phyloP scores from a whole-genome alignment of 2,797 vertebrate species.

The Acanthopagrus latus region DNA sequence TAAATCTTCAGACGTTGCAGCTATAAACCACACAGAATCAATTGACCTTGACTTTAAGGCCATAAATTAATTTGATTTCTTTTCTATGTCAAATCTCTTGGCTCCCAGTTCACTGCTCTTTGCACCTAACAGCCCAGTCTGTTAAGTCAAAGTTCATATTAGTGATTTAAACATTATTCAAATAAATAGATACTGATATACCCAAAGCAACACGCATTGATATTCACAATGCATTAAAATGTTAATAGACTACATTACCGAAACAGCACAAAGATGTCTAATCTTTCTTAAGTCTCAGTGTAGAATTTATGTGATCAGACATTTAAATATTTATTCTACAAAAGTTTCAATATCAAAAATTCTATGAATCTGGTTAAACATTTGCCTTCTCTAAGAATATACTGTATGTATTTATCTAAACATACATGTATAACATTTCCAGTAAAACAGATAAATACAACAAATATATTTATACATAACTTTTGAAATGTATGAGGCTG shows the following conservation, averaged over 20 bases:
- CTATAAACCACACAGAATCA: background rate
- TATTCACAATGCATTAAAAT: constrained; percentile 73
- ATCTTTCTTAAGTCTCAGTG: constrained; percentile 31
- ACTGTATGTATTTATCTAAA: background rate
- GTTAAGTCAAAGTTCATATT: constrained; percentile 38
- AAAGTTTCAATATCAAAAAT: constrained; percentile 24
- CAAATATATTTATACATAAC: constrained; percentile 1
- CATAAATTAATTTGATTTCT: constrained; percentile 2
- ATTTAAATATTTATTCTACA: constrained; percentile 31
- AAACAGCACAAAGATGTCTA: constrained; percentile 45
- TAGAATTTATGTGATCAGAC: constrained; percentile 24
- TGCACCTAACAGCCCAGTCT: constrained; percentile 1
- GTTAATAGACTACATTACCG: constrained; percentile 58
- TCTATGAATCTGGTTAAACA: background rate
- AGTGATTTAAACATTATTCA: constrained; percentile 45
- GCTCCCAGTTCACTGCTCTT: background rate
- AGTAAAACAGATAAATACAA: background rate
- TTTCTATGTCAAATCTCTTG: background rate
- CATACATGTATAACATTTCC: background rate
- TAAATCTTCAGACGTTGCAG: background rate
- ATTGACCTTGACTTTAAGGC: constrained; percentile 1
- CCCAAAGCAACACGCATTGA: constrained; percentile 45
- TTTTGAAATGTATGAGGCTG: constrained; percentile 8
- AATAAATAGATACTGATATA: constrained; percentile 35
- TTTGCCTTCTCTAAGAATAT: background rate